Base-by-base conservation (phyloP, 2,797 vertebrate genomes). In the Lagocephalus sceleratus region DNA sequence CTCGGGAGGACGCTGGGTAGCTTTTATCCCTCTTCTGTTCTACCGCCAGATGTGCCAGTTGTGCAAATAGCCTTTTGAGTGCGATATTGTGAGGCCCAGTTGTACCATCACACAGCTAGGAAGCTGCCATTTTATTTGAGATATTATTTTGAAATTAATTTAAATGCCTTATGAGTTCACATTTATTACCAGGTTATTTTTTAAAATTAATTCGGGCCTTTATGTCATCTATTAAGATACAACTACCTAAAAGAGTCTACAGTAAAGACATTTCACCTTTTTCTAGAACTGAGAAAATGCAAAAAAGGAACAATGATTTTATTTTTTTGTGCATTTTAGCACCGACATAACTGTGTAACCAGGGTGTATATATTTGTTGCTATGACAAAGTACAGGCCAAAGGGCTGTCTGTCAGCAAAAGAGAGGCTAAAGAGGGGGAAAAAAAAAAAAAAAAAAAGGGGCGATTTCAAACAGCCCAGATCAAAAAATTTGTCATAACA, bases 401-500 rank as follows among this genome's bases (percentile, higher is more conserved):
- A 93, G 86, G 92, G 88, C 87, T 87, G 68, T 79, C 86, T 78
- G 70, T 87, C 84, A 86, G 89, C 88, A 90, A 90, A 90, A 87
- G 74, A 81, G 71, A 82, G 84, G 87, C 82, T 83, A 87, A 87
- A 83, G 77, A 91, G 92, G 85, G 85, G 91, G 38, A 15, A 90
- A 90, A n/a, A n/a, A 90, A 58, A 89, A 90, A 9, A 90, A 17
- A 17, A 40, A 40, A 42, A 90, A 90, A 59, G 89, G 90, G 88
- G 91, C 84, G 87, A 91, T 90, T 91, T 91, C 91, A 93, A 94
- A 94, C 87, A 8, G 51, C 90, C 87, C 85, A 89, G 87, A 94
- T 93, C 90, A 93, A 88, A 88, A 90, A 92, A 95, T 92, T 91
- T 97, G 94, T 95, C 94, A 93, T 91, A 94, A 95, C 94, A 92